Percentiles rank a stretch among this genome's conserved stretches.
phyloP scores from a whole-genome alignment of 2,888 invertebrate species.

The Limenitis camilla region DNA sequence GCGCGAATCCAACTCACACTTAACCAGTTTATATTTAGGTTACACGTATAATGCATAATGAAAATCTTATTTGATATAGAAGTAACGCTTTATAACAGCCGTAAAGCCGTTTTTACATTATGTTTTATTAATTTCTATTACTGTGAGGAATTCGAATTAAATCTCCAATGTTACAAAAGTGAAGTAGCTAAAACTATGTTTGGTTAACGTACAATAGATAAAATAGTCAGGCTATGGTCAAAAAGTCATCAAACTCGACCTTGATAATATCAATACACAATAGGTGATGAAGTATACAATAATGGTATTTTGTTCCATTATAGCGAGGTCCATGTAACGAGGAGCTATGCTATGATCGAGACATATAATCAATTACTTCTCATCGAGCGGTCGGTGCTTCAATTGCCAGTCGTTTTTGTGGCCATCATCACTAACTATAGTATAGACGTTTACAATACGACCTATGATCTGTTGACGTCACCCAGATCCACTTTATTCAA shows the following conservation, averaged over 20 bases:
- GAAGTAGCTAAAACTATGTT: background rate
- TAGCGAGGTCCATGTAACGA: conserved; percentile 32
- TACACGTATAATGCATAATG: too few relatives aligned
- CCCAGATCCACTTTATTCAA: background rate
- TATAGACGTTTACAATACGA: conserved; percentile 24
- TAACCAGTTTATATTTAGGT: too few relatives aligned
- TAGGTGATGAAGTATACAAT: conserved; percentile 21
- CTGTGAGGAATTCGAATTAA: conserved; percentile 27
- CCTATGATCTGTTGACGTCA: conserved; percentile 19
- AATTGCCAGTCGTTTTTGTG: conserved; percentile 59
- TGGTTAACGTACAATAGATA: background rate
- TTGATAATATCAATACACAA: conserved; percentile 15
- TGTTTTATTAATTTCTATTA: conserved; percentile 23
- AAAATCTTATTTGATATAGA: too few relatives aligned
- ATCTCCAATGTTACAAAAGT: conserved; percentile 23
- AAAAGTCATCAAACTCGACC: conserved; percentile 9
- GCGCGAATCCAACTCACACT: too few relatives aligned
- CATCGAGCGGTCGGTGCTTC: conserved; percentile 59
- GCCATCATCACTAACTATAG: conserved; percentile 35
- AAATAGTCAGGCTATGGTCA: background rate
- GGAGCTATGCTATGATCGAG: conserved; percentile 47
- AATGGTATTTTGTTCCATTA: conserved; percentile 16
- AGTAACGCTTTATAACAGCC: too few relatives aligned
- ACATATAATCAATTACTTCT: conserved; percentile 61
- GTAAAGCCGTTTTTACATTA: conserved; percentile 26